These are phyloP conservation scores for Candoia aspera DNA, from an alignment of 2,113 vertebrate species.

Conservation along the genomic window DNA sequence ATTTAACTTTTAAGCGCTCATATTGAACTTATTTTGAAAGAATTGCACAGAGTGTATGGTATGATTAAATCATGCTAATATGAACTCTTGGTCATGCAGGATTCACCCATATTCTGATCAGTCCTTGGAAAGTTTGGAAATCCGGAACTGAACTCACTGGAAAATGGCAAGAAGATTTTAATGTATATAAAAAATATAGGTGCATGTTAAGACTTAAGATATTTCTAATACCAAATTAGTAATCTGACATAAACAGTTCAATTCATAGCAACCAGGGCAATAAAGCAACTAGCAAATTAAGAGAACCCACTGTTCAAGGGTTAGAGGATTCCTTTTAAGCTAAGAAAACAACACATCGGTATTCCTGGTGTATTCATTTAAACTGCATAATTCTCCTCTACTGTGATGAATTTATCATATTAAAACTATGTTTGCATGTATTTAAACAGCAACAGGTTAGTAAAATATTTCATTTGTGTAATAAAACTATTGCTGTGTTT, in stretches of 20 bases:
- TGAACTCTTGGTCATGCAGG: constrained; percentile 46
- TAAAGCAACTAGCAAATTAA: constrained; percentile 26
- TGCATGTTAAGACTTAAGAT: neutral
- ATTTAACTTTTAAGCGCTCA: constrained; percentile 23
- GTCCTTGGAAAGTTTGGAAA: constrained; percentile 25
- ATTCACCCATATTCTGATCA: constrained; percentile 61
- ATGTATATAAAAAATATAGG: neutral
- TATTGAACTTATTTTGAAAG: constrained; percentile 48
- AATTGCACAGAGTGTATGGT: constrained; percentile 52
- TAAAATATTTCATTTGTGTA: neutral
- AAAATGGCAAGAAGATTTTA: neutral
- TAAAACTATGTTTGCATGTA: neutral
- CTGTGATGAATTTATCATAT: constrained; percentile 25
- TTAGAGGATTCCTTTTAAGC: constrained; percentile 37
- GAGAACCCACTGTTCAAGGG: constrained; percentile 26
- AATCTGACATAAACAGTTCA: constrained; percentile 4
- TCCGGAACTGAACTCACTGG: neutral
- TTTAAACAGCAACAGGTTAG: neutral
- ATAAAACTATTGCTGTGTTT: neutral
- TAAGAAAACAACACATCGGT: constrained; percentile 21
- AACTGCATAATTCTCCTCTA: neutral
- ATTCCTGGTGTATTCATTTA: constrained; percentile 36
- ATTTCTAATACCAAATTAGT: constrained; percentile 15
- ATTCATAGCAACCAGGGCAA: neutral
- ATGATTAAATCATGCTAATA: constrained; percentile 71